Conservation (phyloP, 2,113 vertebrate genomes). For the Poecile atricapillus region DNA sequence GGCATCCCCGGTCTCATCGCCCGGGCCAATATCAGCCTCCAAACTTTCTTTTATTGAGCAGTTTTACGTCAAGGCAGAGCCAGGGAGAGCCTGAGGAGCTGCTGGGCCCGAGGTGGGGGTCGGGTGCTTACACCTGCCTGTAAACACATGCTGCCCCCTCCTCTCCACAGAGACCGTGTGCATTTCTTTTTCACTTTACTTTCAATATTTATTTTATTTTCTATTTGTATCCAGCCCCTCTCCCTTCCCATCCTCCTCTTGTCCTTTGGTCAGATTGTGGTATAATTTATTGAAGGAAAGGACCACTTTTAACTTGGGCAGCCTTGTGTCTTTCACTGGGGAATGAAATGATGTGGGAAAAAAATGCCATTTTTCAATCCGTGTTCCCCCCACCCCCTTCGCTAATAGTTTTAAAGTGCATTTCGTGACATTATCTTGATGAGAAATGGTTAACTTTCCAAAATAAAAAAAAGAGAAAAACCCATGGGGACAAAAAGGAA, state of each 20-base stretch:
- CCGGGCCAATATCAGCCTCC: conserved; percentile 11
- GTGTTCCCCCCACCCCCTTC: not conserved
- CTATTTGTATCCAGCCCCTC: not conserved
- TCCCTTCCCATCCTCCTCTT: not conserved
- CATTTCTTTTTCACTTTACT: conserved; percentile 24
- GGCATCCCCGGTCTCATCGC: not conserved
- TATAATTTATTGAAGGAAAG: conserved; percentile 63
- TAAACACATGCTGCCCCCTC: conserved; percentile 16
- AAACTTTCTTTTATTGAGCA: conserved; percentile 59
- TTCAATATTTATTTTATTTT: conserved; percentile 49
- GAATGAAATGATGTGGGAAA: conserved; percentile 48
- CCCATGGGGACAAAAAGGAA: not conserved
- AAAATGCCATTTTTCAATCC: conserved; percentile 56
- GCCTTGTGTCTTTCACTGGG: conserved; percentile 55
- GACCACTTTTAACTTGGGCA: conserved; percentile 47
- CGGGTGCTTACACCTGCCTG: conserved; percentile 25
- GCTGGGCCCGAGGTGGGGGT: not conserved
- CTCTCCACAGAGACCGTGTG: not conserved
- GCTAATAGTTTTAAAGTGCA: conserved; percentile 62
- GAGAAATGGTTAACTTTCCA: conserved; percentile 64
- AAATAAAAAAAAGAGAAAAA: not conserved
- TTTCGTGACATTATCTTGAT: conserved; percentile 64
- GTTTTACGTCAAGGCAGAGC: not conserved
- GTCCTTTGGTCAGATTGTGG: conserved; percentile 11
- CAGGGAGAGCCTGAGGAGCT: conserved; percentile 28